Percentiles rank a stretch among this genome's conserved stretches.
These are phyloP conservation scores for Furnarius figulus DNA, from an alignment of 2,113 vertebrate genomes.

Conservation along the genomic window DNA sequence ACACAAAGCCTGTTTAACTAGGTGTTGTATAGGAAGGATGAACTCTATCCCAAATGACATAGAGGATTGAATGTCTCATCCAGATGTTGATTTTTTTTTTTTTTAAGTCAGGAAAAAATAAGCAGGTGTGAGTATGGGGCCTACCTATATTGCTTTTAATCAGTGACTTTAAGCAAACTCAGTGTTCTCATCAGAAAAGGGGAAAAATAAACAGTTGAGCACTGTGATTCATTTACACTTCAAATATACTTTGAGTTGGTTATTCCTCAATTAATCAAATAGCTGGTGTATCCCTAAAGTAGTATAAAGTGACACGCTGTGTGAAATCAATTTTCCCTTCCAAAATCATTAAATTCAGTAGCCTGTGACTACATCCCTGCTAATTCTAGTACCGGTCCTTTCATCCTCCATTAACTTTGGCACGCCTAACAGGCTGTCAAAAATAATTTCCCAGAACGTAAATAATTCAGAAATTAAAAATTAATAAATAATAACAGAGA, in stretches of 20 bases:
- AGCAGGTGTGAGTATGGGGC: slow-evolving; percentile 56
- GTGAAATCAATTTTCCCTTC: slow-evolving; percentile 86
- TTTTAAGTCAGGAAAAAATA: slow-evolving; percentile 10
- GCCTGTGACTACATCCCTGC: slow-evolving; percentile 78
- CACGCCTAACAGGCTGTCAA: slow-evolving; percentile 83
- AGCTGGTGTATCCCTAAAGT: slow-evolving; percentile 85
- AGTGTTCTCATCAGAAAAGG: slow-evolving; percentile 66
- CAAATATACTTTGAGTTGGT: slow-evolving; percentile 83
- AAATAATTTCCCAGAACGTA: slow-evolving; percentile 87
- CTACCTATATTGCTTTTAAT: slow-evolving; percentile 70
- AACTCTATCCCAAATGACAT: slow-evolving; percentile 11
- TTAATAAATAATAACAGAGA: slow-evolving; percentile 99
- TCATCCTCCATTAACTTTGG: slow-evolving; percentile 88
- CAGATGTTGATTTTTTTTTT: not conserved
- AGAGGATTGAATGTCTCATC: not conserved
- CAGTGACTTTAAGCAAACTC: slow-evolving; percentile 73
- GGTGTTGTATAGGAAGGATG: not conserved
- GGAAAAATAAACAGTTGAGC: slow-evolving; percentile 80
- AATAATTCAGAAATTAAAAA: slow-evolving; percentile 99
- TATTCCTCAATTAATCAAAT: slow-evolving; percentile 87
- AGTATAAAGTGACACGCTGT: slow-evolving; percentile 85
- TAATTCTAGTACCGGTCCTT: slow-evolving; percentile 79
- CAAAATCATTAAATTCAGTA: slow-evolving; percentile 86
- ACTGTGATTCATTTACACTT: slow-evolving; percentile 83
- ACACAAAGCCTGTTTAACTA: not conserved